phyloP scores from a whole-genome alignment of 2,888 invertebrate genomes.

The Tyria jacobaeae region DNA sequence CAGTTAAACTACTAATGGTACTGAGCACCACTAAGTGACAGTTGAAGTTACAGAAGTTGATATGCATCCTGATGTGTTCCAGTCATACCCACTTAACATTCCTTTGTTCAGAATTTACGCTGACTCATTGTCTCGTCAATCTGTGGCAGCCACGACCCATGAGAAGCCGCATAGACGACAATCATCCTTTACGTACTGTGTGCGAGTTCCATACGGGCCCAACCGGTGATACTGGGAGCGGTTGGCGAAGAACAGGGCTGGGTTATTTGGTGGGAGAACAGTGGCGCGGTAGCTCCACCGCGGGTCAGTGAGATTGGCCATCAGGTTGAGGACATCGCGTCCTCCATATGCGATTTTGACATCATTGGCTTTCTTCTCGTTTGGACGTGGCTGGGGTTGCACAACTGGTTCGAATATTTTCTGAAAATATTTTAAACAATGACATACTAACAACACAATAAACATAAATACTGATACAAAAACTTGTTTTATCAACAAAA shows the following conservation, averaged over 20 bases:
- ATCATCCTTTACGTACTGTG: slow-evolving; percentile 86
- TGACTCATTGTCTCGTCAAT: slow-evolving; percentile 69
- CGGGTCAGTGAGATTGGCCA: slow-evolving; percentile 82
- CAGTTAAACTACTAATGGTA: slow-evolving; percentile 56
- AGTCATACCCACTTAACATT: slow-evolving; percentile 70
- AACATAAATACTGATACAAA: slow-evolving; percentile 1
- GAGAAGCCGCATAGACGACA: slow-evolving; percentile 84
- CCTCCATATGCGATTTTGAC: slow-evolving; percentile 81
- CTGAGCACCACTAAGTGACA: slow-evolving; percentile 65
- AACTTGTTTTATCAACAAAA: slow-evolving; percentile 5
- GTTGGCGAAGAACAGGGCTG: slow-evolving; percentile 87
- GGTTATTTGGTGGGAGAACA: slow-evolving; percentile 85
- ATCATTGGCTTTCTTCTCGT: slow-evolving; percentile 71
- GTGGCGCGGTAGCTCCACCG: slow-evolving; percentile 86
- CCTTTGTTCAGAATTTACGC: slow-evolving; percentile 72
- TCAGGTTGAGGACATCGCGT: slow-evolving; percentile 87
- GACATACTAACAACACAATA: slow-evolving; percentile 18
- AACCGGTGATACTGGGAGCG: slow-evolving; percentile 88
- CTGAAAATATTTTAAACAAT: slow-evolving; percentile 63
- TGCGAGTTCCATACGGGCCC: slow-evolving; percentile 83
- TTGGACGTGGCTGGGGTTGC: slow-evolving; percentile 79
- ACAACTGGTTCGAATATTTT: slow-evolving; percentile 79
- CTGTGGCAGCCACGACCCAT: slow-evolving; percentile 82
- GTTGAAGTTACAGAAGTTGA: slow-evolving; percentile 59
- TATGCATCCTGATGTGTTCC: slow-evolving; percentile 79